Percentiles rank a stretch among this genome's conserved stretches.
phyloP scores from a whole-genome alignment of 2,888 invertebrate species.

The Abrostola triplasia region DNA sequence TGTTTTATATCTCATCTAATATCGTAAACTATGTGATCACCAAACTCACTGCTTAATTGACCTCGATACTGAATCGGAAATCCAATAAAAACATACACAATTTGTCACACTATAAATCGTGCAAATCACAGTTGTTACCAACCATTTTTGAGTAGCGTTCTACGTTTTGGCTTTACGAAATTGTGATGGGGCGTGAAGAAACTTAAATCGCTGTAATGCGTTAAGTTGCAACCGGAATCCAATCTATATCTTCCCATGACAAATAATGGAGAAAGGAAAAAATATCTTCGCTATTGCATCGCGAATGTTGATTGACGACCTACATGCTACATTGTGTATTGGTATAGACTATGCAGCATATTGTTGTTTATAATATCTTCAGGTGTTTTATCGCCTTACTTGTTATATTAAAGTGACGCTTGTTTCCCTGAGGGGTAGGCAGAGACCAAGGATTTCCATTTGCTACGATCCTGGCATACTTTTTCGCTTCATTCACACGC shows the following conservation, averaged over 20 bases:
- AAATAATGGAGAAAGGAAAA: slow-evolving; percentile 28
- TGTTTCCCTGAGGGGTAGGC: too few species aligned
- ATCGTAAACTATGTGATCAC: not conserved
- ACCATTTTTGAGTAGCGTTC: slow-evolving; percentile 37
- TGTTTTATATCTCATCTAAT: not conserved
- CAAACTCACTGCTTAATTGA: slow-evolving; percentile 21
- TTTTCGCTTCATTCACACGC: too few species aligned
- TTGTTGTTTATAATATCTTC: too few species aligned
- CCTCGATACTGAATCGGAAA: slow-evolving; percentile 14
- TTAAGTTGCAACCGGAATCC: slow-evolving; percentile 35
- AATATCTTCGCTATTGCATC: slow-evolving; percentile 9
- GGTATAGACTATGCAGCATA: not conserved
- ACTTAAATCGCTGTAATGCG: slow-evolving; percentile 37
- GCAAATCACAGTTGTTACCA: slow-evolving; percentile 24
- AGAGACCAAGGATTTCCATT: too few species aligned
- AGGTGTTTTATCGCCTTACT: too few species aligned
- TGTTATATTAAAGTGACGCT: too few species aligned
- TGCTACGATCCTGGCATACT: too few species aligned
- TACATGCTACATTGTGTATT: slow-evolving; percentile 41
- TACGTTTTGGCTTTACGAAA: slow-evolving; percentile 30
- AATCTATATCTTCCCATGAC: slow-evolving; percentile 39
- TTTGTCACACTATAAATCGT: slow-evolving; percentile 35
- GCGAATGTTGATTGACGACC: slow-evolving; percentile 49
- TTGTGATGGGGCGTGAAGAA: slow-evolving; percentile 30
- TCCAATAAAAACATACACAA: slow-evolving; percentile 30